Conservation (phyloP, 2,797 vertebrate species). For the Lagorchestes hirsutus region DNA sequence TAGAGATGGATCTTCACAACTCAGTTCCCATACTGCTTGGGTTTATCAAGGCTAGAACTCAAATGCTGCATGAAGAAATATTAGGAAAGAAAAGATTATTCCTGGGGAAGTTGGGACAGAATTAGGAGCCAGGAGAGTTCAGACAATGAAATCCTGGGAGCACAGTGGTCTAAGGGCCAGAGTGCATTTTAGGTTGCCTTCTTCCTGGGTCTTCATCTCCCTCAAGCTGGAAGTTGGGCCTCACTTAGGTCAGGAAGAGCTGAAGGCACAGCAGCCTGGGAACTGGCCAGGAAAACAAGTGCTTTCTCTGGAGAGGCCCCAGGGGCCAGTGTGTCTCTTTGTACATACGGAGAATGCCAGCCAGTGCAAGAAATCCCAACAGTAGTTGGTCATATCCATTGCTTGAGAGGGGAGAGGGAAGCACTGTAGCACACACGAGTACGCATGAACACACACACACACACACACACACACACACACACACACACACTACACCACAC, state of each 20-base stretch:
- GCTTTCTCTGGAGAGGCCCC: background rate
- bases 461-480: no score
- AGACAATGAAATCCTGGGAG: background rate
- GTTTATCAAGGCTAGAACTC: background rate
- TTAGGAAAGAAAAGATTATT: background rate
- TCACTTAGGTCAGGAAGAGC: background rate
- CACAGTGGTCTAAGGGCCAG: background rate
- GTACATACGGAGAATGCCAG: background rate
- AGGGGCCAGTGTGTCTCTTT: background rate
- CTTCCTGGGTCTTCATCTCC: background rate
- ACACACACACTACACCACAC: background rate
- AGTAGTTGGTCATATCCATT: background rate
- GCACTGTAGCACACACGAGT: no score
- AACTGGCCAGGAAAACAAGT: background rate
- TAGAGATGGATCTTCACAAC: background rate
- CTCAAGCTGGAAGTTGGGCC: background rate
- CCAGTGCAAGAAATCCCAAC: background rate
- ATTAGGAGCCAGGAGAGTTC: background rate
- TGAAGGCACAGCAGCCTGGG: background rate
- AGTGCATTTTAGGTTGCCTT: background rate
- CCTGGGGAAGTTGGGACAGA: background rate
- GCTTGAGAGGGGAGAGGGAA: no score
- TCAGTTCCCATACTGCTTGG: background rate
- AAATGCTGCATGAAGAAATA: background rate
- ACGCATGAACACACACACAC: no score